Percentiles rank a stretch among this genome's conserved stretches.
Conservation (phyloP, 2,888 invertebrate species). For the Chorisops tibialis region DNA sequence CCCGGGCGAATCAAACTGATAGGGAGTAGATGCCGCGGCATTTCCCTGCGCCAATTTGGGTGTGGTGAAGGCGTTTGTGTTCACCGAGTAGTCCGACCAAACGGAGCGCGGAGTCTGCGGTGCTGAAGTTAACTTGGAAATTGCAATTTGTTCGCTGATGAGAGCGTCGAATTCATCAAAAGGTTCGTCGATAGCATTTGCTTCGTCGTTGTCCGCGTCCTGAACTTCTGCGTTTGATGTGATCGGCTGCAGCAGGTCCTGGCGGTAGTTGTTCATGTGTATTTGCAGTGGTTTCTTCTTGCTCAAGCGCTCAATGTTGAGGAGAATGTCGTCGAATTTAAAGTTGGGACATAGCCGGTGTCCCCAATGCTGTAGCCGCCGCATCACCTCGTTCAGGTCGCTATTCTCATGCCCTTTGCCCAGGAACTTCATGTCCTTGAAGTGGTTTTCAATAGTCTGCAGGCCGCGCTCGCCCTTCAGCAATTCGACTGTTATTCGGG, state of each 20-base stretch:
- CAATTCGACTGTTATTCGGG: slow-evolving; percentile 65
- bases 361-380: slow-evolving; percentile 87
- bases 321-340: slow-evolving; percentile 80
- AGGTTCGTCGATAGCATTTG: slow-evolving; percentile 48
- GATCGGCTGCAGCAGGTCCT: slow-evolving; percentile 54
- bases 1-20: slow-evolving; percentile 19
- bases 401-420: slow-evolving; percentile 76
- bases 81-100: slow-evolving; percentile 9
- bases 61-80: slow-evolving; percentile 38
- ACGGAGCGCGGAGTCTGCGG: slow-evolving; percentile 7
- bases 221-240: slow-evolving; percentile 55
- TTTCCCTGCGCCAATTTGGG: slow-evolving; percentile 43
- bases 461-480: slow-evolving; percentile 75
- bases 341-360: slow-evolving; percentile 88
- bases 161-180: slow-evolving; percentile 65
- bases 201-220: slow-evolving; percentile 36
- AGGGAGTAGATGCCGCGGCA: slow-evolving; percentile 45
- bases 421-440: slow-evolving; percentile 75
- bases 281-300: slow-evolving; percentile 74
- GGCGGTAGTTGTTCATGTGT: slow-evolving; percentile 63
- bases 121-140: slow-evolving; percentile 48
- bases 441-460: slow-evolving; percentile 72
- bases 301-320: slow-evolving; percentile 73
- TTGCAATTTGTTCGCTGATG: slow-evolving; percentile 62
- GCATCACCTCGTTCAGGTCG: slow-evolving; percentile 77